Conservation (phyloP, 2,888 invertebrate species). For the Charanyca ferruginea region DNA sequence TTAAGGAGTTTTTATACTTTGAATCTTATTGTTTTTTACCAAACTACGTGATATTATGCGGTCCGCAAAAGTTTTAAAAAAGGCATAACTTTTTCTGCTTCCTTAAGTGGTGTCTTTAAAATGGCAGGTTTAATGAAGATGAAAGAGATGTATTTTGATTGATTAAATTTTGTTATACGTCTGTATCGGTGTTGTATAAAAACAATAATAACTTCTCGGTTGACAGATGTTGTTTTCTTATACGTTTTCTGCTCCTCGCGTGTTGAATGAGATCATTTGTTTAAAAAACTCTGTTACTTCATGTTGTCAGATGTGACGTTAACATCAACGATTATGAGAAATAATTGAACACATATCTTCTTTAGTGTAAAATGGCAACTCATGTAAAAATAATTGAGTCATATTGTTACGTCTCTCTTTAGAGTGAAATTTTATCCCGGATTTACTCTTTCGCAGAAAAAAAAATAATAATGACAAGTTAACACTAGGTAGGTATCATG, state of each 20-base stretch:
- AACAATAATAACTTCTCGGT: constrained; percentile 46
- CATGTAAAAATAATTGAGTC: background rate
- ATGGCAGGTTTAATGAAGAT: constrained; percentile 29
- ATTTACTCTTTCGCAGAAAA: too few relatives aligned
- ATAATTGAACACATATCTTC: constrained; percentile 11
- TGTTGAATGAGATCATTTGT: constrained; percentile 53
- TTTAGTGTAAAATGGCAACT: background rate
- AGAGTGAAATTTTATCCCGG: too few relatives aligned
- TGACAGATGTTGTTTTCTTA: constrained; percentile 53
- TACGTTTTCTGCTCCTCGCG: constrained; percentile 26
- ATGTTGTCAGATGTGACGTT: constrained; percentile 25
- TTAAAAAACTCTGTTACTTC: constrained; percentile 20
- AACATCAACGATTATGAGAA: background rate
- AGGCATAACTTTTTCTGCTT: constrained; percentile 7
- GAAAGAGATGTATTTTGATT: constrained; percentile 36
- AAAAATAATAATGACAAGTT: too few relatives aligned
- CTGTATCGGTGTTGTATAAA: constrained; percentile 46
- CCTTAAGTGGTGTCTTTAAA: constrained; percentile 22
- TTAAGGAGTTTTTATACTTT: constrained; percentile 63
- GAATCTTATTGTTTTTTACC: constrained; percentile 59
- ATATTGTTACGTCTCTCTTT: too few relatives aligned
- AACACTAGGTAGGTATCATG: too few relatives aligned
- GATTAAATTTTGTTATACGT: constrained; percentile 47
- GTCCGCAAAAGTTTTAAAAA: constrained; percentile 23
- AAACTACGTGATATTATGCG: constrained; percentile 58